Evolutionary conservation across 2,888 invertebrate species (phyloP).

Genomic region (Homarus gammarus): DNA sequence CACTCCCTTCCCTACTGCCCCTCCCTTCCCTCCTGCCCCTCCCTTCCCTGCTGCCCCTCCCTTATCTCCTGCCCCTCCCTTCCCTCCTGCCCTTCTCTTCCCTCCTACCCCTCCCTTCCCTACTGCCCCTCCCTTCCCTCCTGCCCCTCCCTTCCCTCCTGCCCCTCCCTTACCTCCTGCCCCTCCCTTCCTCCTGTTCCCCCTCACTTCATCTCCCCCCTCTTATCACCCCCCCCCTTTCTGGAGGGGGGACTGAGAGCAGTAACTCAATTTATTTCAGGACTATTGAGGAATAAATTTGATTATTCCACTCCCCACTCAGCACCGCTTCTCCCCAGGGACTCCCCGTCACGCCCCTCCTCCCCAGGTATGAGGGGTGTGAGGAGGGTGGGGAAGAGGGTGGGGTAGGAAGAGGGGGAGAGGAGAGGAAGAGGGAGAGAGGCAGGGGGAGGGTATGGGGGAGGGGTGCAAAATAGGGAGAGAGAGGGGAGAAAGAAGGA

Average conservation of each 20-base stretch:
- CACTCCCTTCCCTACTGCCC: too few species aligned
- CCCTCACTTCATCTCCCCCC: background rate
- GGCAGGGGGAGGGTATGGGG: background rate
- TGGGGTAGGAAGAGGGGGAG: background rate
- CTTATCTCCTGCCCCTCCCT: background rate
- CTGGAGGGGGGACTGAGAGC: slow-evolving; percentile 20
- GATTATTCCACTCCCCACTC: slow-evolving; percentile 50
- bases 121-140: background rate
- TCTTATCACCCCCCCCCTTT: background rate
- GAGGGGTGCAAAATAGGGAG: background rate
- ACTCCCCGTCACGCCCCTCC: background rate
- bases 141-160: background rate
- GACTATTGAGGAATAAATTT: slow-evolving; percentile 55
- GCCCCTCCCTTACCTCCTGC: background rate
- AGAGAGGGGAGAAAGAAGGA: too few species aligned
- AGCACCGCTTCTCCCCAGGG: slow-evolving; percentile 7
- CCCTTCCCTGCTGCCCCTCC: background rate
- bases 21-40: too few species aligned
- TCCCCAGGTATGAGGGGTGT: too few species aligned
- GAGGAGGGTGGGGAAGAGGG: too few species aligned
- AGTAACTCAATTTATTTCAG: slow-evolving; percentile 40
- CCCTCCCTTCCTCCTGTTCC: background rate
- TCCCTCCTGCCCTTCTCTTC: background rate
- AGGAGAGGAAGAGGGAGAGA: background rate
- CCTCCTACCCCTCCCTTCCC: background rate